Conservation (phyloP, 2,888 invertebrate genomes). For the Imbricaverruca yamaguchii region DNA sequence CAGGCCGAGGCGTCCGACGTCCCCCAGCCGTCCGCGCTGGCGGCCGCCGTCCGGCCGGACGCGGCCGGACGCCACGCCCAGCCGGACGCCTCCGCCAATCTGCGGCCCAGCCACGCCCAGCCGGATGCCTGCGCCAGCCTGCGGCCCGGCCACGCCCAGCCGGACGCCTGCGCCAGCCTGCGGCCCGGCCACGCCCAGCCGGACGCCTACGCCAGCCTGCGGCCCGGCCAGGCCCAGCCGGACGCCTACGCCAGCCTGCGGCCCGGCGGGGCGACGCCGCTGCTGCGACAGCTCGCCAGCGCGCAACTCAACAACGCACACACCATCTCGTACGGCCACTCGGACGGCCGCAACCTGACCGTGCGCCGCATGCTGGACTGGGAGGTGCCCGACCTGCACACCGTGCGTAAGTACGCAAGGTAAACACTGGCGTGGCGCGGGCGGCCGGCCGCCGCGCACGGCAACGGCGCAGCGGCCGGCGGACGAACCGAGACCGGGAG, state of each 20-base stretch:
- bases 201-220: neutral
- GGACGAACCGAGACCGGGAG: too few species aligned
- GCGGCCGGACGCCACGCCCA: neutral
- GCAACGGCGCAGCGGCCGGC: neutral
- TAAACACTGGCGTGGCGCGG: neutral
- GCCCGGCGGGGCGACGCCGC: neutral
- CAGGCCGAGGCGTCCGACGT: constrained; percentile 8
- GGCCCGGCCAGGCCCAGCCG: neutral
- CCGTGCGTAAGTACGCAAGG: constrained; percentile 22
- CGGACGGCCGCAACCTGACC: neutral
- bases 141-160: neutral
- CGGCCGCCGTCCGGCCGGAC: neutral
- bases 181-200: neutral
- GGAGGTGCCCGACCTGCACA: constrained; percentile 14
- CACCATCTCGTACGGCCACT: constrained; percentile 21
- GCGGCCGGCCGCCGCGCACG: neutral
- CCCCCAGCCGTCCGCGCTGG: constrained; percentile 20
- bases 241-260: neutral
- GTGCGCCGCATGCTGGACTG: constrained; percentile 8
- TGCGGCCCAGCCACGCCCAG: neutral
- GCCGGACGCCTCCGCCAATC: neutral
- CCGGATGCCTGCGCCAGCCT: neutral
- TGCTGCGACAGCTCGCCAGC: neutral
- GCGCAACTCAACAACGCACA: neutral
- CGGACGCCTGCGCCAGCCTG: neutral